Evolutionary conservation across 2,797 vertebrate species (phyloP).

Genomic region (Paguma larvata): DNA sequence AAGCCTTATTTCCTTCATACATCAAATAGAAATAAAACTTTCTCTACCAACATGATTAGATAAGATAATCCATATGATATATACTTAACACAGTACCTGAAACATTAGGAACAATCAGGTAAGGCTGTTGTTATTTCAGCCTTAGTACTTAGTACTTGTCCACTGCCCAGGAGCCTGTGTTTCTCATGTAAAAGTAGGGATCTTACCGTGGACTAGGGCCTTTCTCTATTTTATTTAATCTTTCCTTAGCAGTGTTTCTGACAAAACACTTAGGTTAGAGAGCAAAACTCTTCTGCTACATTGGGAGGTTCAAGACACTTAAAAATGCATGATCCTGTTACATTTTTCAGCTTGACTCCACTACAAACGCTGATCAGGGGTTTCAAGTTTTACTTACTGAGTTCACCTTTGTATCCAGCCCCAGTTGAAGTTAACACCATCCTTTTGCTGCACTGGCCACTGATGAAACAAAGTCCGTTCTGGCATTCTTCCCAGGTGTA

Average conservation of each 20-base stretch:
- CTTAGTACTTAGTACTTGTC: neutral
- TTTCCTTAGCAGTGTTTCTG: neutral
- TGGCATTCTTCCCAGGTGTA: slow-evolving; percentile 29
- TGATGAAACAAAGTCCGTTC: neutral
- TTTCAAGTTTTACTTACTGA: neutral
- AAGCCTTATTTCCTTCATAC: neutral
- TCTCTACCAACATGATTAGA: neutral
- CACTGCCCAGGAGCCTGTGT: neutral
- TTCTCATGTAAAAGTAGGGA: neutral
- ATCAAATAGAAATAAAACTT: neutral
- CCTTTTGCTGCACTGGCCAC: neutral
- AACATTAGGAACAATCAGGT: neutral
- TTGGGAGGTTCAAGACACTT: neutral
- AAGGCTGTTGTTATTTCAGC: neutral
- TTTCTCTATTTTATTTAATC: neutral
- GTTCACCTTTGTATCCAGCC: neutral
- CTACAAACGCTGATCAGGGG: neutral
- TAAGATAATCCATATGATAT: neutral
- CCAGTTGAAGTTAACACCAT: neutral
- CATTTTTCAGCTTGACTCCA: neutral
- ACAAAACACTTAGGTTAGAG: neutral
- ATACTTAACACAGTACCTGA: neutral
- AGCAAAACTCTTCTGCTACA: neutral
- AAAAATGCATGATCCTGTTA: neutral
- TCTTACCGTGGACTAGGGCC: neutral